Evolutionary conservation across 2,113 vertebrate genomes (phyloP), one percentile per base, ranked within the genome.

Genomic region (Geococcyx californianus): DNA sequence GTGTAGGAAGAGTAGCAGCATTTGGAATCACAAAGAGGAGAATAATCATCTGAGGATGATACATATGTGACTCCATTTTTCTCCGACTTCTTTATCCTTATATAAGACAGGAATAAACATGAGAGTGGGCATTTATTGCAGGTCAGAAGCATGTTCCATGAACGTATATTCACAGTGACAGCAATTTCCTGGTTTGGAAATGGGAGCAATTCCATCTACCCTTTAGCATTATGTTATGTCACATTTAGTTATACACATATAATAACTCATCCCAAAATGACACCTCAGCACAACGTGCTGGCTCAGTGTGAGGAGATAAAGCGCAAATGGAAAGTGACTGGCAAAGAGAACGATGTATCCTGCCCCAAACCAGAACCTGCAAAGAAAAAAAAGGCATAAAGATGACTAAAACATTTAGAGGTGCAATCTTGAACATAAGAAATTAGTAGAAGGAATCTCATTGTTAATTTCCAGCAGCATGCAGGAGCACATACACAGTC

Each of bases 151-250:
- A 25, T 80, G 19, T 38, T 62, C 17, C 55, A 38, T 52, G 66
- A 95, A 87, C 58, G 16, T 15, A 68, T 90, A 89, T 94, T 89
- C 67, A 54, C 51, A 89, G 25, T 92, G 94, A 96, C 93, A 97
- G 90, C 19, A 42, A 74, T 90, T 95, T 95, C 90, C 91, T 94
- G 73, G 54, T 93, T 44, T 94, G 66, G 87, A 95, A 96, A 79
- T 4, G 14, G 45, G 36, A 92, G 47, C 92, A 93, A 93, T 92
- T 96, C 62, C 82, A 95, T 28, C 42, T 93, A 59, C 90, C 85
- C 73, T 78, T 79, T 51, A 85, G 76, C 87, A 64, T 14, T 63
- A 38, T 0, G 0, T 82, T 87, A 51, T 94, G 95, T 90, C 95
- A 95, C 42, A 45, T 94, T 64, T 77, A 24, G 25, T 94, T 92